Evolutionary conservation across 2,888 invertebrate species (phyloP), one percentile per base, ranked within the genome.

Genomic region (Chymomyza caudatula): DNA sequence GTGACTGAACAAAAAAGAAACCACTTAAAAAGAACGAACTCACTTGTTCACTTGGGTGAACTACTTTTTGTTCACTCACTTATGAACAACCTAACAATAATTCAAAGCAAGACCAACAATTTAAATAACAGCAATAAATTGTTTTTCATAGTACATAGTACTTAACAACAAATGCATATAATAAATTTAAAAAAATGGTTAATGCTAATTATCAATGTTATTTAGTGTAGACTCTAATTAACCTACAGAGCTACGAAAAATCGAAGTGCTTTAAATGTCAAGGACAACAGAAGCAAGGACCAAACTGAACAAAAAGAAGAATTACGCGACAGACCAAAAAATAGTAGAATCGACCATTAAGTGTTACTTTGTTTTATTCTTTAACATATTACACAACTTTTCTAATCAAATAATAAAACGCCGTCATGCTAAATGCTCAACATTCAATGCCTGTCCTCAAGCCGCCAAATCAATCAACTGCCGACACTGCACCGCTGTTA

Each of bases 261-360:
- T 80, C 77, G 79, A 77, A 80, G 63, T 62, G 59, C 61, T 65
- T 67, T 73, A 70, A 79, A 79, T 78, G 79, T 79, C 79, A 79
- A 79, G 79, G 79, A 77, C 79, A 75, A 69, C 63, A 55, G 51
- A 67, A 64, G 61, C 64, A 66, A 44, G 47, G 52, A 49, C 44
- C 49, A 70, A 23, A 15, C 25, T 53, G 57, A 42, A 67, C 55
- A 63, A 54, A 57, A 73, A 57, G 47, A 52, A 37, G 20, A 29
- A 29, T 4, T 17, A 13, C 22, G 20, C 44, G 42, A 63, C 15
- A 54, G 4, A 19, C 8, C 20, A 47, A 49, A 53, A 17, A 17
- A 25, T 23, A 23, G 29, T 8, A 4, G 2, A n/a, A 55, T n/a
- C 8, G 17, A 49, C 44, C 6, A n/a, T 13, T 13, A 44, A n/a